Evolutionary conservation across 2,797 vertebrate genomes (phyloP), one percentile per base, ranked within the genome.

Genomic region (Sciurus carolinensis): DNA sequence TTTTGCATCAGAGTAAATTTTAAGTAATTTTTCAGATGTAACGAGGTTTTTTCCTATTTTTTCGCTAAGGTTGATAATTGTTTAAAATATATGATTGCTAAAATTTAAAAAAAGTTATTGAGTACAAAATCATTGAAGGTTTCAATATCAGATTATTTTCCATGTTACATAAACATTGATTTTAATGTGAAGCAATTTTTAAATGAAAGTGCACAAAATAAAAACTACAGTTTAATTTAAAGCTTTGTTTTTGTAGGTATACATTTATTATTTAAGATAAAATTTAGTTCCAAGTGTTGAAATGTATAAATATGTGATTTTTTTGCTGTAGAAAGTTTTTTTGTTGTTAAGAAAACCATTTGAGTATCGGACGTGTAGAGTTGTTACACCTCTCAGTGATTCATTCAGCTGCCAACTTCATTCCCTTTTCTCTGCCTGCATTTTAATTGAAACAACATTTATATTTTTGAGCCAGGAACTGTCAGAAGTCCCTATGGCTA

Each of bases 361-460:
- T 97, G 94, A 96, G 95, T 97, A 7, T 87, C 97, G 98, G 97
- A 96, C 91, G 77, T 92, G 85, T 95, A 97, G 97, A 97, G 97
- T 97, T 97, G 98, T 98, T 98, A 97, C 88, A 98, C 97, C 97
- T 97, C 98, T 97, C 96, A 89, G 97, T 96, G 97, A 98, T 98
- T 98, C 98, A 97, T 98, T 98, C 97, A 96, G 97, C 98, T 98
- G 98, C 98, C 98, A 98, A 98, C 97, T 97, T 98, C 98, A 96
- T 98, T 98, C 98, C 98, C 98, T 98, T 98, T 98, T 98, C 98
- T 98, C 98, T 98, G 98, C 98, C 98, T 98, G 98, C 98, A 98
- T 99, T 98, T 98, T 98, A 99, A 99, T 99, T 99, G 98, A 99
- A 99, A 99, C 99, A 99, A 99, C 98, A 99, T 99, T 99, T 99